Conservation (phyloP, 2,888 invertebrate species). For the Cotesia congregata region DNA sequence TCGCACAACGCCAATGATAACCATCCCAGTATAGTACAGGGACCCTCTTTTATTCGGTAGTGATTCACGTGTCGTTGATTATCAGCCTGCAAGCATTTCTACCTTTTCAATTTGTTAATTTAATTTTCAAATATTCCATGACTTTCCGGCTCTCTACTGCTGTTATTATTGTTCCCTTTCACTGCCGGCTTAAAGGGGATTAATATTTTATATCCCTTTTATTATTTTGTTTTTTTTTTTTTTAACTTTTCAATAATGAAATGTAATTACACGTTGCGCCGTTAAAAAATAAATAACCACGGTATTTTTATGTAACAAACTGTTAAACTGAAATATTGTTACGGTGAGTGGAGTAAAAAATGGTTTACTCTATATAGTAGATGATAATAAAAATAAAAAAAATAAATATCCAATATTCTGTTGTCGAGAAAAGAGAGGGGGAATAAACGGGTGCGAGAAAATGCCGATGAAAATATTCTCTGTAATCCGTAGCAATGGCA, state of each 20-base stretch:
- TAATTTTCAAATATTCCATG: slow-evolving; percentile 8
- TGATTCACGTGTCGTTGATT: slow-evolving; percentile 29
- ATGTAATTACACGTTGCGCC: neutral
- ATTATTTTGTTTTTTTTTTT: neutral
- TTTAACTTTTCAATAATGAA: neutral
- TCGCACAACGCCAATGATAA: neutral
- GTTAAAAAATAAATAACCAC: neutral
- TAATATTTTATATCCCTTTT: neutral
- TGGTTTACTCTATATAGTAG: neutral
- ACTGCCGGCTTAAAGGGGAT: neutral
- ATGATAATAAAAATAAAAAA: slow-evolving; percentile 4
- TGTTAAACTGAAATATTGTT: neutral
- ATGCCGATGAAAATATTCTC: slow-evolving; percentile 10
- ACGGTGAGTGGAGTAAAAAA: neutral
- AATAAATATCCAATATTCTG: slow-evolving; percentile 6
- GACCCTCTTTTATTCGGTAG: slow-evolving; percentile 3
- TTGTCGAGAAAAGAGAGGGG: neutral
- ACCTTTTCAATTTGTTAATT: slow-evolving; percentile 12
- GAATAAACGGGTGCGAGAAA: neutral
- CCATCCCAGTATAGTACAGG: neutral
- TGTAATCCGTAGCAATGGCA: slow-evolving; percentile 10
- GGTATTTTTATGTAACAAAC: neutral
- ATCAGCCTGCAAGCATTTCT: slow-evolving; percentile 1
- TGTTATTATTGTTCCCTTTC: neutral
- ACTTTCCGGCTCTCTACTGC: neutral